Base-by-base conservation (phyloP, 92 coral and sea anemone genomes). In the Pocillopora grandis region DNA sequence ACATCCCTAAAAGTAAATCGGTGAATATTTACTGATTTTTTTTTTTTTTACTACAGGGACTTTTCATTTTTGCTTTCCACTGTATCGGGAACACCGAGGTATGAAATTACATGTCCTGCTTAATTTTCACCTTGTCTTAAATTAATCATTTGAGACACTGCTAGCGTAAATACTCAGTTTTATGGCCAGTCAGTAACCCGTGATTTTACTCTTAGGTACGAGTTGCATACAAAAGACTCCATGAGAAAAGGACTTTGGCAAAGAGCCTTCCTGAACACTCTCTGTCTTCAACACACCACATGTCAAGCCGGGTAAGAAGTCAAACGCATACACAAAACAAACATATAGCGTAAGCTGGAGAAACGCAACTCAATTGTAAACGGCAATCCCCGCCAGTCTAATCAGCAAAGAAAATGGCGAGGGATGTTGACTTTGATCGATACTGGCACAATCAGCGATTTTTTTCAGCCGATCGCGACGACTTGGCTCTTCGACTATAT, bases 71-170 rank as follows among this genome's bases (percentile, higher is more conserved):
- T 73, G 93, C 95, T 66, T 95, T 95, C 82, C 98, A 95, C 80
- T 95, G 98, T 75, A 89, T 95, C 49, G 94, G 97, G 20, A 95
- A 95, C 87, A 88, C 94, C 66, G 98, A 94, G 92, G 98, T 94
- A 81, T 66, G 94, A 10, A 31, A 13, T 14, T 2, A 10, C 12
- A 14, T 74, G 33, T 9, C 2, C 58, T 11, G n/a, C 15, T 55
- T 66, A 12, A 16, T 12, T 66, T 3, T 2, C 37, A 5, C 33
- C 33, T 42, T 42, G 31, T 66, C 72, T 66, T 3, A 66, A 66
- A 6, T 16, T 66, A 1, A 16, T 27, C 21, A 20, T 10, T 66
- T 20, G 42, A 10, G 42, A 52, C 52, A 42, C 8, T 42, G 5
- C 52, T 42, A 42, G 8, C 52, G 52, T 42, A 42, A 42, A 42